A percentile compares a stretch with the other conserved stretches of the same genome.
Evolutionary conservation across 2,797 vertebrate genomes (phyloP).

Genomic region (Sebastes itinus): DNA sequence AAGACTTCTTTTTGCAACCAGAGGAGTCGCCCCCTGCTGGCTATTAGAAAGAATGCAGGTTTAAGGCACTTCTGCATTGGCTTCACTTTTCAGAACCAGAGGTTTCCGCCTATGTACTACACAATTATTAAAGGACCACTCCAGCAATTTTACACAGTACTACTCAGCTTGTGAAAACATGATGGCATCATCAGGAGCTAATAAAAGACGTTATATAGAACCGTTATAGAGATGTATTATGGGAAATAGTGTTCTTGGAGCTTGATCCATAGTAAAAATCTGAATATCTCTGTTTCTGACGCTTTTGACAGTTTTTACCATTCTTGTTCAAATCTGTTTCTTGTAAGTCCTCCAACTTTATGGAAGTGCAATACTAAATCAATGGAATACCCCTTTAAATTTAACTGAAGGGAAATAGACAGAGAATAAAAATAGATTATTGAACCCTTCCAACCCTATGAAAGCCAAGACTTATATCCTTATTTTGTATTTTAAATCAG

Average conservation of each 20-base stretch:
- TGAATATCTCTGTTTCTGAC: not conserved
- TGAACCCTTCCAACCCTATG: not conserved
- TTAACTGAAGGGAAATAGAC: not conserved
- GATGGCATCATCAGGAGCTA: not conserved
- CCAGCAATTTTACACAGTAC: not conserved
- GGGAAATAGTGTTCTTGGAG: not conserved
- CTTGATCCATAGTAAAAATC: not conserved
- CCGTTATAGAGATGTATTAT: not conserved
- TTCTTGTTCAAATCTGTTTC: not conserved
- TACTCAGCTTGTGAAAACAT: not conserved
- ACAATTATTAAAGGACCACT: not conserved
- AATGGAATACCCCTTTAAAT: not conserved
- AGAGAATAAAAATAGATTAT: too few species aligned
- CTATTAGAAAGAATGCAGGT: not conserved
- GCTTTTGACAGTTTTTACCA: not conserved
- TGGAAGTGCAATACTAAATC: not conserved
- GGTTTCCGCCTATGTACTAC: fast-evolving
- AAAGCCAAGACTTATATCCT: not conserved
- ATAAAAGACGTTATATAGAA: not conserved
- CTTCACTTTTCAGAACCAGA: not conserved
- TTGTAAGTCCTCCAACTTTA: not conserved
- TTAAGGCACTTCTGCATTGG: not conserved
- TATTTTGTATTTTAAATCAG: not conserved
- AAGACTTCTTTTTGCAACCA: not conserved
- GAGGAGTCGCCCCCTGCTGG: not conserved